phyloP scores from a whole-genome alignment of 2,797 vertebrate genomes.

The Craterocephalus amniculus region DNA sequence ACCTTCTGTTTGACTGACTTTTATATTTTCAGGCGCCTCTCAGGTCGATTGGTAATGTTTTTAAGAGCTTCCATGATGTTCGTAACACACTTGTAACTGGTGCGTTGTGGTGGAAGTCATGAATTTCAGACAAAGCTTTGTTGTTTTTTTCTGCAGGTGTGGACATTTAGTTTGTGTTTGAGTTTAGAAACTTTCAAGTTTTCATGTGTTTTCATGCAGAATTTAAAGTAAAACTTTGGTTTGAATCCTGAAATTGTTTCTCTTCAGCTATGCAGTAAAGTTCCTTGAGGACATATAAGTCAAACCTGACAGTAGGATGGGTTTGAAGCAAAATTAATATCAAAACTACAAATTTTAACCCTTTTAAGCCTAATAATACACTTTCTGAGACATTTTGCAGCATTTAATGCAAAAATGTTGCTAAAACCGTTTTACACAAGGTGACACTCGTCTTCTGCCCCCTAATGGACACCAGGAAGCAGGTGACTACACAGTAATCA shows the following conservation, averaged over 20 bases:
- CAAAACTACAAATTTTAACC: too few relatives aligned
- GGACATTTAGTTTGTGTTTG: neutral
- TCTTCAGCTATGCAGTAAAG: neutral
- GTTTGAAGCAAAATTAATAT: neutral
- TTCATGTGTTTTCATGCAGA: too few relatives aligned
- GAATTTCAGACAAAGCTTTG: neutral
- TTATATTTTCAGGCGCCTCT: too few relatives aligned
- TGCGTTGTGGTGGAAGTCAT: neutral
- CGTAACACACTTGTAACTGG: neutral
- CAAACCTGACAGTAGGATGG: neutral
- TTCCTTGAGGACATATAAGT: neutral
- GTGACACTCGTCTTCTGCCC: too few relatives aligned
- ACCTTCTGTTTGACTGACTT: neutral
- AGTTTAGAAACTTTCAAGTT: too few relatives aligned
- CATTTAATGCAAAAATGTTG: too few relatives aligned
- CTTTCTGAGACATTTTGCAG: neutral
- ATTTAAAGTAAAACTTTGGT: too few relatives aligned
- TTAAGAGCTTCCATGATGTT: neutral
- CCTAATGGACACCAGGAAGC: too few relatives aligned
- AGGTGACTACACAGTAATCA: too few relatives aligned
- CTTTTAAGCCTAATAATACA: too few relatives aligned
- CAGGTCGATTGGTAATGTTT: neutral
- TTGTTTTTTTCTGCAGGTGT: neutral
- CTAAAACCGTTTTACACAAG: too few relatives aligned
- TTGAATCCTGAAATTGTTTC: neutral